phyloP scores from a whole-genome alignment of 2,113 vertebrate genomes.

The Malurus alboscapulatus region DNA sequence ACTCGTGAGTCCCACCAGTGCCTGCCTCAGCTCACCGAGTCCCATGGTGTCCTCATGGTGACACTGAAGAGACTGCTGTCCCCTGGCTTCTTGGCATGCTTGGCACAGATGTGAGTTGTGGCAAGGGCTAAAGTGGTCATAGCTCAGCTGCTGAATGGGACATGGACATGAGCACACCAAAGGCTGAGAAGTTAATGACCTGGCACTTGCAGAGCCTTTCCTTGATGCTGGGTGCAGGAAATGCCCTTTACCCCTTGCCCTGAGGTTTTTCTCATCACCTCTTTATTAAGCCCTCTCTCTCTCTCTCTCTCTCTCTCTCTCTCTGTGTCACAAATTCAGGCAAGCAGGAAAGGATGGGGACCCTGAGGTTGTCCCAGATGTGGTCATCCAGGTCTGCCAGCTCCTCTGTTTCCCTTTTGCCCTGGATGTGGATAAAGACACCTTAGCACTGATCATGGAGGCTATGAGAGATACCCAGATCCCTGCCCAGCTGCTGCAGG shows the following conservation, averaged over 20 bases:
- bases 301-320: no score
- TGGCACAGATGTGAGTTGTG: conserved; percentile 73
- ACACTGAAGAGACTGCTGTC: conserved; percentile 70
- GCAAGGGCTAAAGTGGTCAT: neutral
- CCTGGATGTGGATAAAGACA: conserved; percentile 66
- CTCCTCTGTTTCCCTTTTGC: conserved; percentile 78
- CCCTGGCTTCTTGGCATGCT: conserved; percentile 64
- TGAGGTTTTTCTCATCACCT: neutral
- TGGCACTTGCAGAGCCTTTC: neutral
- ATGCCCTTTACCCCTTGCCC: neutral
- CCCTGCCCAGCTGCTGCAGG: conserved; percentile 74
- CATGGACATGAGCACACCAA: neutral
- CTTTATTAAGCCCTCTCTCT: neutral
- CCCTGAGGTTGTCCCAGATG: conserved; percentile 56
- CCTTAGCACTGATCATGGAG: conserved; percentile 31
- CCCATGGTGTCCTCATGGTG: conserved; percentile 54
- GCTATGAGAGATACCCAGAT: conserved; percentile 65
- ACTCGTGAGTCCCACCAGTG: conserved; percentile 65
- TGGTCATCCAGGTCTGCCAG: conserved; percentile 73
- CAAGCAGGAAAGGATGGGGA: conserved; percentile 44
- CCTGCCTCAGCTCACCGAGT: conserved; percentile 66
- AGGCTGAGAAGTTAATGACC: neutral
- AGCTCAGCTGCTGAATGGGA: neutral
- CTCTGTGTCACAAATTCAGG: conserved; percentile 14
- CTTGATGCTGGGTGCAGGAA: neutral